A percentile compares a stretch with the other conserved stretches of the same genome.
Evolutionary conservation across 2,888 invertebrate species (phyloP).

Genomic region (Carcina quercana): DNA sequence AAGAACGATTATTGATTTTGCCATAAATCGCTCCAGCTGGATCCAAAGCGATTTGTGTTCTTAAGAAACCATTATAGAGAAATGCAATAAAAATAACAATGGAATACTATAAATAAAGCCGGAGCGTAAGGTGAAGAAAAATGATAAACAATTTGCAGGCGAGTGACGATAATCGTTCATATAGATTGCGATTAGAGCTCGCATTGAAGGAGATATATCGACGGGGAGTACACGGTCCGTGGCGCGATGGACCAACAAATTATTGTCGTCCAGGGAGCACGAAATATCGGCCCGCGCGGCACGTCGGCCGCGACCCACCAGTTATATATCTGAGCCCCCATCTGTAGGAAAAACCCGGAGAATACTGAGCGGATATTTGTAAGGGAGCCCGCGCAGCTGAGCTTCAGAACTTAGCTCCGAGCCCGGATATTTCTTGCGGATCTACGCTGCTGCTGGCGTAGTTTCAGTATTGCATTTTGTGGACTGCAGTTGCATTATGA

Average conservation of each 20-base stretch:
- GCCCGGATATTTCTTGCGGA: conserved; percentile 20
- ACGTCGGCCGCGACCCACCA: conserved; percentile 34
- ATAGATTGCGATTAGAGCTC: conserved; percentile 44
- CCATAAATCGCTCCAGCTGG: no score
- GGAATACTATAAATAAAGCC: no score
- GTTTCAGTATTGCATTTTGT: not conserved
- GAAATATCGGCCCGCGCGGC: conserved; percentile 52
- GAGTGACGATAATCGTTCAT: conserved; percentile 32
- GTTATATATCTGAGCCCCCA: conserved; percentile 41
- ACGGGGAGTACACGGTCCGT: conserved; percentile 43
- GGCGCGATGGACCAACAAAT: conserved; percentile 63
- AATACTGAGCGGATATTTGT: conserved; percentile 23
- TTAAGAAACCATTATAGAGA: no score
- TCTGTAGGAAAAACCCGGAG: conserved; percentile 27
- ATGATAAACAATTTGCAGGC: not conserved
- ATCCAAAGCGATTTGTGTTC: no score
- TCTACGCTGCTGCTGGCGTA: not conserved
- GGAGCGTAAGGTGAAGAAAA: not conserved
- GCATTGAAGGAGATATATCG: conserved; percentile 54
- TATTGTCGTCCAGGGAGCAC: conserved; percentile 63
- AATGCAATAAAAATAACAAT: no score
- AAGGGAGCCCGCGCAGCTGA: conserved; percentile 6
- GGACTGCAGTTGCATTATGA: not conserved
- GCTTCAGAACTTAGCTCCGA: conserved; percentile 15
- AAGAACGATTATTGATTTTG: no score